Conservation (phyloP, 2,888 invertebrate genomes). For the Drosophila rellima region DNA sequence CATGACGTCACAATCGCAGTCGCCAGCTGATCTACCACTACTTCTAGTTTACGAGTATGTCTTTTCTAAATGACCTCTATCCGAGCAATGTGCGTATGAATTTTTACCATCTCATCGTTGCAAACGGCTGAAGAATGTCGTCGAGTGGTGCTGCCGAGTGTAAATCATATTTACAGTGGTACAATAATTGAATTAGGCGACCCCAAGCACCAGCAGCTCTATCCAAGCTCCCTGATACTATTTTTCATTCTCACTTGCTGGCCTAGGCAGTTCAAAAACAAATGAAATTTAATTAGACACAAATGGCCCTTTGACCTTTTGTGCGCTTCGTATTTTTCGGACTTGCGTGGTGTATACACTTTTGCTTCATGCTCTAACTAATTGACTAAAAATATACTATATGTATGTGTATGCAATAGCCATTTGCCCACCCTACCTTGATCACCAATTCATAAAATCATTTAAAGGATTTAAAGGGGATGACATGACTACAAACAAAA, state of each 20-base stretch:
- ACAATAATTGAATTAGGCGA: conserved; percentile 78
- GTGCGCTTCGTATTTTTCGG: conserved; percentile 23
- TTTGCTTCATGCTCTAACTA: not conserved
- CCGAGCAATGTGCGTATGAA: conserved; percentile 68
- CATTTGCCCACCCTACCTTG: too few species aligned
- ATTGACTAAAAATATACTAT: too few species aligned
- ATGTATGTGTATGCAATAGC: too few species aligned
- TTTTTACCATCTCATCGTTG: conserved; percentile 36
- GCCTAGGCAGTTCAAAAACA: conserved; percentile 26
- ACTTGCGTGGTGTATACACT: not conserved
- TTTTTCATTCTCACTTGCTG: conserved; percentile 24
- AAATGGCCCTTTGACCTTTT: conserved; percentile 57
- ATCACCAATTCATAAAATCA: too few species aligned
- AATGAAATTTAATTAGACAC: conserved; percentile 66
- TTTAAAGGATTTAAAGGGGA: too few species aligned
- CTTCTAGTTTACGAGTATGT: conserved; percentile 51
- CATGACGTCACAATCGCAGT: conserved; percentile 2
- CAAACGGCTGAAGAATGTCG: conserved; percentile 43
- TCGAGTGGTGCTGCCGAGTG: conserved; percentile 44
- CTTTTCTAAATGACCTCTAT: conserved; percentile 74
- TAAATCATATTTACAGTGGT: conserved; percentile 82
- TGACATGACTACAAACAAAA: too few species aligned
- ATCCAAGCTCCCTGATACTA: conserved; percentile 10
- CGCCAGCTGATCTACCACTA: conserved; percentile 17
- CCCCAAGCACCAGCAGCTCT: conserved; percentile 25